Evolutionary conservation across 2,797 vertebrate genomes (phyloP), one percentile per base, ranked within the genome.

Genomic region (Chrysocyon brachyurus): DNA sequence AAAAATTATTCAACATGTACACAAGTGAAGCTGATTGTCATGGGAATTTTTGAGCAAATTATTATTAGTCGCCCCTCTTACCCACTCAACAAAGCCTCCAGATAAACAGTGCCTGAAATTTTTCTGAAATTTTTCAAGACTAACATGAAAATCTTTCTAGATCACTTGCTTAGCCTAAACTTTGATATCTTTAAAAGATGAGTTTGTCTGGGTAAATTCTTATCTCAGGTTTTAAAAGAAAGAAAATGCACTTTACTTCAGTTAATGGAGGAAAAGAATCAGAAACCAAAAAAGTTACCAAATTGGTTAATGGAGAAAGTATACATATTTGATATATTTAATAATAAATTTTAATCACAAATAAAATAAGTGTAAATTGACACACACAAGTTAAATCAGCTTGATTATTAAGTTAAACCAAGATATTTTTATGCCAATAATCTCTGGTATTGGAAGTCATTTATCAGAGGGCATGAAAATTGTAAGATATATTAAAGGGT

Each of bases 321-420:
- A 4, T 28, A 28, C 28, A 40, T 49, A 96, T 84, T 70, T 64
- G 12, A 95, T 7, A 22, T 93, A 46, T 33, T 64, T 75, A 75
- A 81, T 66, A 93, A 84, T 96, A 12, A 59, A 87, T 79, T 68
- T 93, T 59, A 93, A 70, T 31, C 49, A 84, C 83, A 83, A 88
- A 79, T 94, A 87, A 70, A 90, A 64, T 73, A 73, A 64, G 10
- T 83, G 4, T 75, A 88, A 64, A 86, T 3, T 59, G 84, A 64
- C 3, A 72, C 24, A 26, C 49, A 68, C 31, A 73, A 49, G 19
- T 11, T 77, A 95, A 68, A 52, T 49, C 10, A 61, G 17, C n/a
- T 79, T 92, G 17, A 68, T 52, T 46, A 78, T 64, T 70, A 28
- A 87, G 85, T 66, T 70, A 88, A 90, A 79, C 40, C 17, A 2